phyloP scores from a whole-genome alignment of 2,888 invertebrate species.

The Thalpophila matura region DNA sequence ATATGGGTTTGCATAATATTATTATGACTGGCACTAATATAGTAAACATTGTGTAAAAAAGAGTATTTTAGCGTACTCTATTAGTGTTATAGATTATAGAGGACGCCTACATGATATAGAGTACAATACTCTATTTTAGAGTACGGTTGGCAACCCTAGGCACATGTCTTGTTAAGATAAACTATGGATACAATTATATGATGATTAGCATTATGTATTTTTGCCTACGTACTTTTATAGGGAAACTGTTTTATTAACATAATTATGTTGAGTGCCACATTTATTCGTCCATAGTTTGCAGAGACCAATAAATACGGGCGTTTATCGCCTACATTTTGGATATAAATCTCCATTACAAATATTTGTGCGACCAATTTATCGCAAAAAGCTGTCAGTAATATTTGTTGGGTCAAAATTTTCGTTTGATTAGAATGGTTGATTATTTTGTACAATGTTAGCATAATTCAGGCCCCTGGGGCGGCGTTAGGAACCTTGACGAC shows the following conservation, averaged over 20 bases:
- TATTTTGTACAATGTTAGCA: conserved; percentile 19
- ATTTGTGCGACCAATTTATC: conserved; percentile 45
- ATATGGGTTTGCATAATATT: too few species aligned
- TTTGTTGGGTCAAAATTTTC: conserved; percentile 29
- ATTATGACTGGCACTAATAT: too few species aligned
- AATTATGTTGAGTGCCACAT: conserved; percentile 45
- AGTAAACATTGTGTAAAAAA: too few species aligned
- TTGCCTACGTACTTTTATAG: conserved; percentile 15
- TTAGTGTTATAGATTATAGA: too few species aligned
- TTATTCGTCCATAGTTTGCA: conserved; percentile 20
- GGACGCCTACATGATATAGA: too few species aligned
- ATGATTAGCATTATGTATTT: conserved; percentile 20
- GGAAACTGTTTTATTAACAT: conserved; percentile 38
- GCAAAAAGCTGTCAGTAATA: conserved; percentile 29
- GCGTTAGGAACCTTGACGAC: background rate
- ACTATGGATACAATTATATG: conserved; percentile 4
- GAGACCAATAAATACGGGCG: conserved; percentile 27
- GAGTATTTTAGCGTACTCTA: too few species aligned
- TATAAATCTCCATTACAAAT: conserved; percentile 51
- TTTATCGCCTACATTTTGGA: conserved; percentile 32
- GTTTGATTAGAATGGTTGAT: conserved; percentile 21
- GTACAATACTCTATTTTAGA: too few species aligned
- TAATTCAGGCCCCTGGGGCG: background rate
- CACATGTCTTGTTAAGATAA: conserved; percentile 11
- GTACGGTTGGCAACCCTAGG: too few species aligned